Evolutionary conservation across 1,140 invertebrate genomes (phyloP).

Genomic region (Leptopilina clavipes): DNA sequence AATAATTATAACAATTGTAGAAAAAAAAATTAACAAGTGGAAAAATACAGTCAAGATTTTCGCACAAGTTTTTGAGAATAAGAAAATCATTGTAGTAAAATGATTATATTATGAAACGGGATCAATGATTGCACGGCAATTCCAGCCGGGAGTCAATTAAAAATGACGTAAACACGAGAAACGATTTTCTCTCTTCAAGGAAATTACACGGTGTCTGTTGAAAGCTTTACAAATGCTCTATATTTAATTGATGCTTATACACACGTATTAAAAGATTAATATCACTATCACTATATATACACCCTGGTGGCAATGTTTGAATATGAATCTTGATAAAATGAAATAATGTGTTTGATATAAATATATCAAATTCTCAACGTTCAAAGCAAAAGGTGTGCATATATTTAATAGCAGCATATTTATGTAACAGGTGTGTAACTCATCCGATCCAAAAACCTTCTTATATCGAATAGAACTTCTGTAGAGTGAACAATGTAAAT

Average conservation of each 20-base stretch:
- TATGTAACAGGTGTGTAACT: conserved; percentile 10
- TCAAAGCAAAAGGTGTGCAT: neutral
- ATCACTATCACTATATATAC: neutral
- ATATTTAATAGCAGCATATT: conserved; percentile 3
- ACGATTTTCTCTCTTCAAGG: conserved; percentile 27
- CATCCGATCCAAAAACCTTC: neutral
- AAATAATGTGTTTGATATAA: conserved; percentile 12
- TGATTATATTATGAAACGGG: neutral
- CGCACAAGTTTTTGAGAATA: too few species aligned
- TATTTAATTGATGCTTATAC: neutral
- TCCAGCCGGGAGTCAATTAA: neutral
- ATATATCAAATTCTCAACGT: neutral
- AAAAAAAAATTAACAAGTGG: too few species aligned
- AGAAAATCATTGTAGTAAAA: too few species aligned
- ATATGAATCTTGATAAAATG: conserved; percentile 13
- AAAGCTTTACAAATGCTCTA: neutral
- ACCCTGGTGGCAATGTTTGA: neutral
- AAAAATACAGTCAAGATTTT: too few species aligned
- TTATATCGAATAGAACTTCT: neutral
- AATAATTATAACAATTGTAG: too few species aligned
- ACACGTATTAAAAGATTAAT: neutral
- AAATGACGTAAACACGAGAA: neutral
- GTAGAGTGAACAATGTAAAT: neutral
- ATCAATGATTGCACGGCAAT: neutral
- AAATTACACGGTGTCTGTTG: neutral